These are phyloP conservation scores for Anodontia alba DNA, from an alignment of 2,888 invertebrate genomes.

Conservation along the genomic window DNA sequence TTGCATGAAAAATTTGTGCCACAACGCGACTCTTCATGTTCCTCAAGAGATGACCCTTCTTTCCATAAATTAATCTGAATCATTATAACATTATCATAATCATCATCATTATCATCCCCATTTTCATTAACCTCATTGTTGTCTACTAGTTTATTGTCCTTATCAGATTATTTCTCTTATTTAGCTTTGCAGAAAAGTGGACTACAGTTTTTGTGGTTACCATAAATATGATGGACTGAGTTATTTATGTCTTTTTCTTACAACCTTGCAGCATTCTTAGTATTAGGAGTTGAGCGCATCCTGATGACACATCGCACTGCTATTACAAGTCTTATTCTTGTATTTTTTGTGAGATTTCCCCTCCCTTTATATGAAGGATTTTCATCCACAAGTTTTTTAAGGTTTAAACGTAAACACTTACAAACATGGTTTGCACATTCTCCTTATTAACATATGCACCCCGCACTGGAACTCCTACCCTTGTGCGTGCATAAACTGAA, in stretches of 20 bases:
- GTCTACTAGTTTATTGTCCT: neutral
- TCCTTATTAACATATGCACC: no score
- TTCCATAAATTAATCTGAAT: slow-evolving; percentile 26
- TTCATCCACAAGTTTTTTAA: slow-evolving; percentile 41
- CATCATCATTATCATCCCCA: neutral
- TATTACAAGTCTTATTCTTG: slow-evolving; percentile 35
- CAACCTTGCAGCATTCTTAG: neutral
- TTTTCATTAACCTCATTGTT: no score
- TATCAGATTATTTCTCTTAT: neutral
- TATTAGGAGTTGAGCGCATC: slow-evolving; percentile 32
- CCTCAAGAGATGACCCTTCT: slow-evolving; percentile 27
- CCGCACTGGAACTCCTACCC: no score
- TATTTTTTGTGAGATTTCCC: slow-evolving; percentile 30
- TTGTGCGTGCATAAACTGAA: no score
- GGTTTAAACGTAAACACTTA: neutral
- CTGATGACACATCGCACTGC: slow-evolving; percentile 44
- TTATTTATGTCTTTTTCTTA: slow-evolving; percentile 29
- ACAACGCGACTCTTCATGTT: slow-evolving; percentile 32
- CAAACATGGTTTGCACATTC: no score
- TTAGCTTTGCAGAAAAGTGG: slow-evolving; percentile 40
- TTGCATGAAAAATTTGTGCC: neutral
- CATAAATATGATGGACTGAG: slow-evolving; percentile 37
- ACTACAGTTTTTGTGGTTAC: slow-evolving; percentile 37
- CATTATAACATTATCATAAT: neutral
- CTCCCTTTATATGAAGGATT: slow-evolving; percentile 38